Evolutionary conservation across 2,113 vertebrate genomes (phyloP).

Genomic region (Rallus limicola): DNA sequence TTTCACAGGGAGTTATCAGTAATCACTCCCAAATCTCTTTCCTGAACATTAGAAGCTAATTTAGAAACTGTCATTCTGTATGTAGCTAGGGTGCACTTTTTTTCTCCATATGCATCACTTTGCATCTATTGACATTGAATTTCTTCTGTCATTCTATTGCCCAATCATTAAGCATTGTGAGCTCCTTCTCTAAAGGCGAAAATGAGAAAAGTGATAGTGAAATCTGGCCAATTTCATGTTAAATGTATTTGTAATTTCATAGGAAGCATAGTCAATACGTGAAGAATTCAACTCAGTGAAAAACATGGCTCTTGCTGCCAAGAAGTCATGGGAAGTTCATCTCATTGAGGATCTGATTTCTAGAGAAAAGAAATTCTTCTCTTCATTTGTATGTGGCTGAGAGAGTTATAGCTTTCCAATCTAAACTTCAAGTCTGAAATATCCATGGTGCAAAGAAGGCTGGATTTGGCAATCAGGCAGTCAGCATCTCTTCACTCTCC

Average conservation of each 20-base stretch:
- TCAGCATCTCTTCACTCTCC: background rate
- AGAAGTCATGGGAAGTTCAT: background rate
- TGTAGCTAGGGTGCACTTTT: background rate
- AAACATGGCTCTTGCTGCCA: background rate
- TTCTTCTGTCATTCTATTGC: background rate
- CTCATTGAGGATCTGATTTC: background rate
- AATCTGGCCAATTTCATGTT: conserved; percentile 27
- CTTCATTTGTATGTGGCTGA: background rate
- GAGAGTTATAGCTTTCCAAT: background rate
- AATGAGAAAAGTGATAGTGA: conserved; percentile 34
- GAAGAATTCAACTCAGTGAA: background rate
- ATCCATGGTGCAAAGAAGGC: accelerated
- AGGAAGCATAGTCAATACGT: background rate
- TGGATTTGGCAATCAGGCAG: background rate
- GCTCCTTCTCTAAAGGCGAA: conserved; percentile 1
- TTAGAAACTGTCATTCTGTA: background rate
- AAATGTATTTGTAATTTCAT: conserved; percentile 30
- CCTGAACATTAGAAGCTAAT: conserved; percentile 14
- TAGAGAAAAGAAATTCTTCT: background rate
- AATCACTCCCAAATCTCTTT: conserved; percentile 5
- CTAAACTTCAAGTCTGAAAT: background rate
- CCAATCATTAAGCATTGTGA: conserved; percentile 47
- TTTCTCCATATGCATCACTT: background rate
- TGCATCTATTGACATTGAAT: conserved; percentile 35
- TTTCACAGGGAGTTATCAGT: background rate